Evolutionary conservation across 2,797 vertebrate genomes (phyloP), one percentile per base, ranked within the genome.

Genomic region (Periophthalmus magnuspinnatus): DNA sequence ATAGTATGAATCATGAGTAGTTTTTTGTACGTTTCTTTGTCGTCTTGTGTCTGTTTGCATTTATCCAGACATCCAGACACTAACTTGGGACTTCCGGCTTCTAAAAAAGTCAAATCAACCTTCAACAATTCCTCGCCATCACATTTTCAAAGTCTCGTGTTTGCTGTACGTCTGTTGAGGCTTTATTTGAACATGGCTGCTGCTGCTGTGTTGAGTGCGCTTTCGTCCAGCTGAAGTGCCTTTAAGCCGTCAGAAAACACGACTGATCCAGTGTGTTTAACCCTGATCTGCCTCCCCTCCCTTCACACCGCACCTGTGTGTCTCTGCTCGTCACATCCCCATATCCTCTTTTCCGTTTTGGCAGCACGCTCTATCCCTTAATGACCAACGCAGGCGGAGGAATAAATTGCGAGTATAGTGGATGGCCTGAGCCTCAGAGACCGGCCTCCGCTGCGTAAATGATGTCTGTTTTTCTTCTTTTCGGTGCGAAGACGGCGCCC

Each of bases 321-420:
- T 70, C 64, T 56, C 2, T 62, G 52, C 24, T 13, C 59, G 70
- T 65, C 72, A 57, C 72, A 74, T 72, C 75, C 69, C 50, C 71
- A 60, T 32, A 36, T 60, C 58, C 58, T 60, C 58, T 36, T 77
- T 64, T 70, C 55, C 52, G 52, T 63, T 82, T 73, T 70, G 67
- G 65, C 65, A 69, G 72, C 80, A 79, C 45, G 69, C 69, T 2
- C 50, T 86, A 91, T 88, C 86, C 84, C 84, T 88, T 95, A 94
- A 94, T 93, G 92, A 92, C 90, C 90, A 88, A 91, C 88, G 89
- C 92, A 94, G 92, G 92, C 91, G 86, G 86, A 85, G 80, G 72
- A 89, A 79, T 67, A 67, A 81, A 91, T 90, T 91, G 85, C 91
- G 89, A 89, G 78, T 77, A 47, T 69, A 83, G 86, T 79, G 83